phyloP scores from a whole-genome alignment of 2,113 vertebrate genomes.

The Pitta sordida region DNA sequence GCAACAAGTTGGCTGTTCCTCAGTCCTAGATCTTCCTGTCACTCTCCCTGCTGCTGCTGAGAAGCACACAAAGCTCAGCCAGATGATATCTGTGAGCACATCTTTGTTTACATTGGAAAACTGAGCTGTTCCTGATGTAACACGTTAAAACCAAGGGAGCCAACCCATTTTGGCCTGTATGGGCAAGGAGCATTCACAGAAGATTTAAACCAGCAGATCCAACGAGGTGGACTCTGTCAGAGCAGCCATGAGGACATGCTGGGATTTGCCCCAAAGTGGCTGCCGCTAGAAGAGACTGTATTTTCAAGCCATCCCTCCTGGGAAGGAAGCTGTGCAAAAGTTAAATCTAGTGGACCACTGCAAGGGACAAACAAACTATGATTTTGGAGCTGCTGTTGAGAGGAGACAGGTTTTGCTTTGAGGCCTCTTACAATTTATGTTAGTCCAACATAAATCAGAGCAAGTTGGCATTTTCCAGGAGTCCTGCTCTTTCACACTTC shows the following conservation, averaged over 20 bases:
- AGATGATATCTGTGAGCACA: background rate
- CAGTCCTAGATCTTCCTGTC: background rate
- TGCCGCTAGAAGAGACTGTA: background rate
- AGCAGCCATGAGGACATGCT: background rate
- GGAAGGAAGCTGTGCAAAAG: background rate
- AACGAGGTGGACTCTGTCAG: background rate
- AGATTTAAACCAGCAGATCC: background rate
- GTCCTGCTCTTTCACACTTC: background rate
- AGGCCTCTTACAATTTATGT: background rate
- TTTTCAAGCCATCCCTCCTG: background rate
- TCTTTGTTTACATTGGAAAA: background rate
- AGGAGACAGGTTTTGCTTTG: background rate
- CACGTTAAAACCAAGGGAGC: background rate
- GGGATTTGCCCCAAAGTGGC: background rate
- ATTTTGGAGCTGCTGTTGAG: background rate
- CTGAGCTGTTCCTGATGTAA: background rate
- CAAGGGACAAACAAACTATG: background rate
- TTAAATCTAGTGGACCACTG: background rate
- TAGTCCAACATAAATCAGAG: background rate
- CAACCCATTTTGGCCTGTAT: background rate
- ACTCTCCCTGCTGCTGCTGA: background rate
- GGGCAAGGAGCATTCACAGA: background rate
- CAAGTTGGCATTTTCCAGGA: background rate
- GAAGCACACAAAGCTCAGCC: background rate
- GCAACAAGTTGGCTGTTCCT: background rate